Evolutionary conservation across 1,140 invertebrate species (phyloP).

Genomic region (Heliconius hewitsoni): DNA sequence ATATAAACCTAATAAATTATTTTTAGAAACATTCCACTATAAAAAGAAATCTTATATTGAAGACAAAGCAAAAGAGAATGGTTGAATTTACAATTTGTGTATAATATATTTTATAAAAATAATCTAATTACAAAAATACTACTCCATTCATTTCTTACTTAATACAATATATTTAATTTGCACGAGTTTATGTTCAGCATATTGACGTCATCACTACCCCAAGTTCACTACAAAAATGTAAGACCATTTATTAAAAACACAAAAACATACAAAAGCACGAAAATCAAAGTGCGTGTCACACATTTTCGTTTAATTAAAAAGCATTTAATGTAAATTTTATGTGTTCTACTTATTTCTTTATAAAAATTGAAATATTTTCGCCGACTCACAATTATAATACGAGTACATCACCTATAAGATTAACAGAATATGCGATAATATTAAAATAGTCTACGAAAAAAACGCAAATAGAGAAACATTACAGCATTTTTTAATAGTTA

Average conservation of each 20-base stretch:
- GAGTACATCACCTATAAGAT: not conserved
- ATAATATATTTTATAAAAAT: constrained; percentile 22
- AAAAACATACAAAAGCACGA: not conserved
- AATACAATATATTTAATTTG: constrained; percentile 7
- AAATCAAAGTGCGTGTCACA: not conserved
- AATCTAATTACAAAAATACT: constrained; percentile 24
- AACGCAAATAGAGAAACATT: not conserved
- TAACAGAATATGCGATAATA: not conserved
- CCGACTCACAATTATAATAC: too few species aligned
- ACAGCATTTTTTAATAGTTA: not conserved
- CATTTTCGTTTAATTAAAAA: not conserved
- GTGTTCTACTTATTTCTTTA: not conserved
- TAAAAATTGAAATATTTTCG: too few species aligned
- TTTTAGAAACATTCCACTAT: too few species aligned
- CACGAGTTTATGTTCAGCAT: not conserved
- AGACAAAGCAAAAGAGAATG: not conserved
- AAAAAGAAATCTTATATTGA: too few species aligned
- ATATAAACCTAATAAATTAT: too few species aligned
- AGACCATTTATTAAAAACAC: too few species aligned
- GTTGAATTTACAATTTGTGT: not conserved
- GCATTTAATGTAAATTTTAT: not conserved
- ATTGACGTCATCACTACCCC: not conserved
- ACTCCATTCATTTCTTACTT: not conserved
- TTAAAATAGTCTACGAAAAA: not conserved
- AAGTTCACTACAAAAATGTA: not conserved